Conservation (phyloP, 2,113 vertebrate species). For the Phylloscopus whistleri region DNA sequence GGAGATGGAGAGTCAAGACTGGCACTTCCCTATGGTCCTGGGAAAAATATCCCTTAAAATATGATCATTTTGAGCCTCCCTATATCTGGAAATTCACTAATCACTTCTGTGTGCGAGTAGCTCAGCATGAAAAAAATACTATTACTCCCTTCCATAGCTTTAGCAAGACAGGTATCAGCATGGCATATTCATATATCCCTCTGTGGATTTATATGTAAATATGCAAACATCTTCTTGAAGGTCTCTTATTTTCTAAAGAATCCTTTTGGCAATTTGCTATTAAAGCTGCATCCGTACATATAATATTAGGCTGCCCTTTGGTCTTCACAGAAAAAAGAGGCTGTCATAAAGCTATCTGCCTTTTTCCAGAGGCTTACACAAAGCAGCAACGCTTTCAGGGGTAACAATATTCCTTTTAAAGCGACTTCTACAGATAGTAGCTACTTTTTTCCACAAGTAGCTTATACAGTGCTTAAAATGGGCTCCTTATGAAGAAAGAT, state of each 20-base stretch:
- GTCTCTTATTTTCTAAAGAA: conserved; percentile 29
- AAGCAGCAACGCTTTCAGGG: not conserved
- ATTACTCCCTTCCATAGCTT: conserved; percentile 2
- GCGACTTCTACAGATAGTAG: not conserved
- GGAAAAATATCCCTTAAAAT: not conserved
- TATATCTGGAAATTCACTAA: not conserved
- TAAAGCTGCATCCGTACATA: not conserved
- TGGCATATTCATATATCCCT: not conserved
- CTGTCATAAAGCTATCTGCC: conserved; percentile 24
- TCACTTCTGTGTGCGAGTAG: not conserved
- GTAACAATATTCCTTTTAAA: conserved; percentile 7
- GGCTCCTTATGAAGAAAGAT: not conserved
- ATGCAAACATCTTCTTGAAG: conserved; percentile 28
- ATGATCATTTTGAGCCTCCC: not conserved
- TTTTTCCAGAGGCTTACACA: conserved; percentile 23
- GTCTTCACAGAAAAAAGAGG: not conserved
- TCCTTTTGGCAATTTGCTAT: conserved; percentile 35
- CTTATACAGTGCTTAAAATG: not conserved
- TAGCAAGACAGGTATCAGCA: conserved; percentile 26
- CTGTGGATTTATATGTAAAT: conserved; percentile 41
- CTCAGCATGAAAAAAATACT: not conserved
- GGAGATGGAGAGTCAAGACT: not conserved
- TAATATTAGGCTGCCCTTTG: conserved; percentile 8
- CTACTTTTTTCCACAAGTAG: conserved; percentile 26
- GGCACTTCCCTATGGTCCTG: not conserved